Evolutionary conservation across 2,113 vertebrate genomes (phyloP).

Genomic region (Chionomys nivalis): DNA sequence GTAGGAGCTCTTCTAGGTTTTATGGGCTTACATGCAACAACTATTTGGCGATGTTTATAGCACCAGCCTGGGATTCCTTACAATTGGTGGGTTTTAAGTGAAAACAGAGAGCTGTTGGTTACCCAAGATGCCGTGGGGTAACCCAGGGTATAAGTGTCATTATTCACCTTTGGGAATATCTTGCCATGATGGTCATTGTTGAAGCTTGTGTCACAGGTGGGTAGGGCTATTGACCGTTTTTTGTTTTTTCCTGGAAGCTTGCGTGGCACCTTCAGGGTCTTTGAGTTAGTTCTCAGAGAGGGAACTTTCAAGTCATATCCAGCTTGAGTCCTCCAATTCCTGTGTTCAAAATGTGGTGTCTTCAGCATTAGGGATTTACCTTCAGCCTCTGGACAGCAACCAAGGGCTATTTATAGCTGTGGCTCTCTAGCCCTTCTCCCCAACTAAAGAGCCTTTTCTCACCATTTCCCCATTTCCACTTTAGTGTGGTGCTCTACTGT

Average conservation of each 20-base stretch:
- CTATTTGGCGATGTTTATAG: not conserved
- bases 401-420: not conserved
- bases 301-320: not conserved
- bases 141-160: not conserved
- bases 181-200: not conserved
- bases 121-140: not conserved
- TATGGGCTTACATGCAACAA: not conserved
- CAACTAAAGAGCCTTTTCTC: not conserved
- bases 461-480: no score
- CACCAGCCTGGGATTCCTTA: not conserved
- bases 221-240: not conserved
- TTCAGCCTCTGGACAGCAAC: not conserved
- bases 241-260: not conserved
- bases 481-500: not conserved
- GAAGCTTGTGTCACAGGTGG: not conserved
- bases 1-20: not conserved
- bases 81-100: not conserved
- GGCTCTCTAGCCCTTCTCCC: not conserved
- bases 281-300: not conserved
- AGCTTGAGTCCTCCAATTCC: not conserved
- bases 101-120: not conserved
- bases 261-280: not conserved
- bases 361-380: not conserved
- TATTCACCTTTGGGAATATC: not conserved
- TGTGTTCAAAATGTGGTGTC: not conserved